phyloP scores from a whole-genome alignment of 2,888 invertebrate genomes.

The Trichogramma dendrolimi region DNA sequence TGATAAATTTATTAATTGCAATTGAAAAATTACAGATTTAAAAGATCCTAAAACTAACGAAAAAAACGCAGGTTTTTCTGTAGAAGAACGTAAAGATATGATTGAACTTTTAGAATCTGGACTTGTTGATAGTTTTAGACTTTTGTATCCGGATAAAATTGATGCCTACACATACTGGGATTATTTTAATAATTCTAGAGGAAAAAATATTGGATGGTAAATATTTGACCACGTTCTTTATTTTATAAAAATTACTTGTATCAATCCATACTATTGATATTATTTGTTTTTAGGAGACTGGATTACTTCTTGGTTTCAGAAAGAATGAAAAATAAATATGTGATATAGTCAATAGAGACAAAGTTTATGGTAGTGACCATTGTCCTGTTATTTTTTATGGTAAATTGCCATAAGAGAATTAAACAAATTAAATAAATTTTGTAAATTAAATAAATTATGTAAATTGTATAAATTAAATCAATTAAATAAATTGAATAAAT shows the following conservation, averaged over 20 bases:
- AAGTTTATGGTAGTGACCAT: slow-evolving; percentile 91
- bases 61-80: slow-evolving; percentile 92
- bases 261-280: not conserved
- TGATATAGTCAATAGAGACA: slow-evolving; percentile 76
- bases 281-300: slow-evolving; percentile 67
- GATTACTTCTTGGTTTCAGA: slow-evolving; percentile 93
- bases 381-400: slow-evolving; percentile 80
- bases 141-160: slow-evolving; percentile 77
- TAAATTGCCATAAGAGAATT: slow-evolving; percentile 15
- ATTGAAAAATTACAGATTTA: slow-evolving; percentile 62
- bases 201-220: slow-evolving; percentile 93
- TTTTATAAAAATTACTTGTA: too few relatives aligned
- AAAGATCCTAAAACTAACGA: slow-evolving; percentile 90
- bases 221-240: slow-evolving; percentile 30
- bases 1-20: slow-evolving; percentile 6
- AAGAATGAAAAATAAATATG: slow-evolving; percentile 72
- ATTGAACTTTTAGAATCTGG: slow-evolving; percentile 75
- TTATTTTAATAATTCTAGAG: slow-evolving; percentile 81
- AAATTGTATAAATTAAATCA: slow-evolving; percentile 13
- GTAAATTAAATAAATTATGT: slow-evolving; percentile 12
- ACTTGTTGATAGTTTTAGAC: slow-evolving; percentile 83
- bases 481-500: slow-evolving; percentile 5
- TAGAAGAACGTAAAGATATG: slow-evolving; percentile 90
- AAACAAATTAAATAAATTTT: slow-evolving; percentile 1
- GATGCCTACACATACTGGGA: slow-evolving; percentile 94